Base-by-base conservation (phyloP, 2,797 vertebrate genomes). In the Odontamblyopus lacepedii region DNA sequence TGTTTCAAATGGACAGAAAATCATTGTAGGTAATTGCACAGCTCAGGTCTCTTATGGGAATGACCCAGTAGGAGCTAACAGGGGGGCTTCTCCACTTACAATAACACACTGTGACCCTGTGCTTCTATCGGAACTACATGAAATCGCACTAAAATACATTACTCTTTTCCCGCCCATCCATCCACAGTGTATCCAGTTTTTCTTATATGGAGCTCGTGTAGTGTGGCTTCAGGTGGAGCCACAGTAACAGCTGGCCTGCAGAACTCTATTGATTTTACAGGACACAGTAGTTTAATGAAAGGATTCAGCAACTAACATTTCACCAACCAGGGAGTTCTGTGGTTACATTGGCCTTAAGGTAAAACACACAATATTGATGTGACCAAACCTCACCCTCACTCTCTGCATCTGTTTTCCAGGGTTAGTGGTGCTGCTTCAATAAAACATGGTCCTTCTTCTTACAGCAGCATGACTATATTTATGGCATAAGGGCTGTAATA, bases 161-260 rank as follows among this genome's bases (percentile, higher is more conserved):
- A 57, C 23, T 35, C 50, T 44, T 53, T 71, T 61, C 55, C 8
- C 27, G 32, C 18, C 44, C 63, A 73, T 71, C 30, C 12, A 16
- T 53, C 18, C 12, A 23, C 51, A 19, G n/a, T 41, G 12, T 23
- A 7, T 26, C 13, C n/a, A 48, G 50, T 32, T 6, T 30, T 11
- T 11, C 30, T 53, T n/a, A 4, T 15, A 9, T 12, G 26, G 41
- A 48, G 41, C 63, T 27, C 19, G 26, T 18, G 32, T n/a, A 66
- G 12, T 5, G 3, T 26, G 67, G 27, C 53, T 38, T 61, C 4
- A 13, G 16, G 41, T 35, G 63, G 30, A 13, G 44, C 18, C 16
- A 1, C 5, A 26, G 53, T 15, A 77, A 75, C 79, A 84, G 70
- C 80, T 79, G 80, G 62, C 51, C 60, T 72, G 59, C 65, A 62